A percentile compares a stretch with the other conserved stretches of the same genome.
phyloP scores from a whole-genome alignment of 1,140 invertebrate species.

The Leptinotarsa defecta region DNA sequence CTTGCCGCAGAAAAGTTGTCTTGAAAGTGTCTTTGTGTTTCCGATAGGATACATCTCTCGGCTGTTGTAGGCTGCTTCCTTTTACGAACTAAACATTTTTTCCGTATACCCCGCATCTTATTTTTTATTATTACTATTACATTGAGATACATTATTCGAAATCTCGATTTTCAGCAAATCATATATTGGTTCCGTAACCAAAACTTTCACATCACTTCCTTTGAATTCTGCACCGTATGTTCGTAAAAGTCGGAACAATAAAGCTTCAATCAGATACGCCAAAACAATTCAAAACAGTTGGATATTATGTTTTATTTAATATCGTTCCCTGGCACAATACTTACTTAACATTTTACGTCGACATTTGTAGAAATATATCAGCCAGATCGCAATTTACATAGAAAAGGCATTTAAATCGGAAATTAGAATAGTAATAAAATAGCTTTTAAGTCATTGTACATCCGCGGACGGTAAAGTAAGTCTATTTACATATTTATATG shows the following conservation, averaged over 20 bases:
- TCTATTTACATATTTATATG: conserved; percentile 46
- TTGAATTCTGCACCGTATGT: neutral
- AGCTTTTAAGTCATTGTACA: conserved; percentile 40
- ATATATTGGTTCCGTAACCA: no score
- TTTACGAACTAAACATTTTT: no score
- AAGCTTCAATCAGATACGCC: neutral
- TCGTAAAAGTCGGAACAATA: neutral
- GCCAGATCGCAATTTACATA: neutral
- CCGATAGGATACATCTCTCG: no score
- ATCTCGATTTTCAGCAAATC: no score
- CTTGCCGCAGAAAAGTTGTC: no score
- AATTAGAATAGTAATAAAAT: conserved; percentile 4
- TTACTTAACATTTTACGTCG: conserved; percentile 3
- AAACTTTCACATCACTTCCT: no score
- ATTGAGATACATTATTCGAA: no score
- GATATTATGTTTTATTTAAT: conserved; percentile 7
- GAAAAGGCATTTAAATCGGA: conserved; percentile 1
- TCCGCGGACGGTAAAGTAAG: conserved; percentile 45
- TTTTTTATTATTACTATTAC: no score
- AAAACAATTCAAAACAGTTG: conserved; percentile 5
- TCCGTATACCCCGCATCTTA: no score
- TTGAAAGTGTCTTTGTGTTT: no score
- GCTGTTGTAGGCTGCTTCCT: no score
- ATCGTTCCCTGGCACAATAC: conserved; percentile 2
- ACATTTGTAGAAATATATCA: neutral